phyloP scores from a whole-genome alignment of 1,140 invertebrate species.

The Megalonaias nervosa region DNA sequence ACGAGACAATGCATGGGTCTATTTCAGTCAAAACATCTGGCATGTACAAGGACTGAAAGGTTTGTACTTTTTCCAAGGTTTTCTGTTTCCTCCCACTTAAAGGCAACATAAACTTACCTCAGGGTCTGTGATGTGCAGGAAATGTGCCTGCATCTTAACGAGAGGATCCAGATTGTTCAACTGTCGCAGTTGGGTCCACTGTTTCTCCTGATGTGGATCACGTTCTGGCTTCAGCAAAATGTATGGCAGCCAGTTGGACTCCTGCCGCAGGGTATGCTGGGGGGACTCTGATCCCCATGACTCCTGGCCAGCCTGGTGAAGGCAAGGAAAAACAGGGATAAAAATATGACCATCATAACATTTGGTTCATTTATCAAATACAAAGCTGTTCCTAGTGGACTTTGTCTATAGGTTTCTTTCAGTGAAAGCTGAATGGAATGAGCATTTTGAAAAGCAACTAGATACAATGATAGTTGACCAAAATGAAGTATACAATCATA shows the following conservation, averaged over 20 bases:
- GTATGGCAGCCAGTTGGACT: constrained; percentile 69
- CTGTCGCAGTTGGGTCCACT: constrained; percentile 61
- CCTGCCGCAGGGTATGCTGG: constrained; percentile 65
- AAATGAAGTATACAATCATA: constrained; percentile 17
- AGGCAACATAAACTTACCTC: constrained; percentile 53
- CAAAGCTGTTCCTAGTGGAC: too few species aligned
- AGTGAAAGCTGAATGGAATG: too few species aligned
- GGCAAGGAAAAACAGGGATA: background rate
- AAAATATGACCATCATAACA: too few species aligned
- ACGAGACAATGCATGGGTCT: too few species aligned
- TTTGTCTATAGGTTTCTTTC: too few species aligned
- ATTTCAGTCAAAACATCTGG: too few species aligned
- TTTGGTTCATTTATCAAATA: too few species aligned
- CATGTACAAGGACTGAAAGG: too few species aligned
- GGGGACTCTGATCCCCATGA: constrained; percentile 65
- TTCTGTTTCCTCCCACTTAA: too few species aligned
- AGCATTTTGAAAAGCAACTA: too few species aligned
- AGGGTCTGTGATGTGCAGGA: constrained; percentile 61
- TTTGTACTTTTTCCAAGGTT: too few species aligned
- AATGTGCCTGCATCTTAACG: constrained; percentile 61
- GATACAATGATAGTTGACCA: too few species aligned
- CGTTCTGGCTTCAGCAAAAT: constrained; percentile 59
- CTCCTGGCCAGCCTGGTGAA: constrained; percentile 59
- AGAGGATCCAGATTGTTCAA: constrained; percentile 65
- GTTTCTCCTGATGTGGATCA: constrained; percentile 64